phyloP scores from a whole-genome alignment of 2,797 vertebrate species.

The Astyanax mexicanus region DNA sequence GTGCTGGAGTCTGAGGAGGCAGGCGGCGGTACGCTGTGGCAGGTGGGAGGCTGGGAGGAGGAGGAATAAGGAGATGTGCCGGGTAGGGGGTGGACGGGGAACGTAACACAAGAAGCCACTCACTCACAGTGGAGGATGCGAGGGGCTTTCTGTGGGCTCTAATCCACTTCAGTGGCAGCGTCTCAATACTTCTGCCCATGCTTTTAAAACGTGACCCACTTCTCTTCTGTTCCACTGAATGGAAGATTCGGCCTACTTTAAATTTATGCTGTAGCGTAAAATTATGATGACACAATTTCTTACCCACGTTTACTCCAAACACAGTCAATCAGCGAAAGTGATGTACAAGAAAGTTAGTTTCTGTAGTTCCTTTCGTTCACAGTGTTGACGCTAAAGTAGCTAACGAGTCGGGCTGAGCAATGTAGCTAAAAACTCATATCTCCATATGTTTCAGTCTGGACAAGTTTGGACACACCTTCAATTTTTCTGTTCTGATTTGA shows the following conservation, averaged over 20 bases:
- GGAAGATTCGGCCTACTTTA: background rate
- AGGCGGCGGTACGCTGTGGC: slow-evolving; percentile 15
- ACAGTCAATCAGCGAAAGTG: background rate
- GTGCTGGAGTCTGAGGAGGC: slow-evolving; percentile 21
- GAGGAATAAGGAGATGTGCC: slow-evolving; percentile 16
- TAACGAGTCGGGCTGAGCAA: too few species aligned
- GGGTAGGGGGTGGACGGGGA: background rate
- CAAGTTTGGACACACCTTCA: too few species aligned
- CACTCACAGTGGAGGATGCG: background rate
- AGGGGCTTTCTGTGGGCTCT: slow-evolving; percentile 30
- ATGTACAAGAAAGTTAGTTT: too few species aligned
- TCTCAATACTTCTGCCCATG: background rate
- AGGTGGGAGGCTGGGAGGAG: slow-evolving; percentile 38
- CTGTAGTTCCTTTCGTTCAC: too few species aligned
- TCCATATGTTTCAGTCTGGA: too few species aligned
- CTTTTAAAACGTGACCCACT: background rate
- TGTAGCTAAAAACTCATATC: too few species aligned
- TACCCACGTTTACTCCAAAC: background rate
- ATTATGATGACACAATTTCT: background rate
- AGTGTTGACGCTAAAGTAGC: too few species aligned
- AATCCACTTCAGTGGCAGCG: slow-evolving; percentile 29
- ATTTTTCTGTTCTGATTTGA: too few species aligned
- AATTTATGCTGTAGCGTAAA: background rate
- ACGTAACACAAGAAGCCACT: slow-evolving; percentile 3
- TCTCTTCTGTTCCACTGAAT: background rate